phyloP scores from a whole-genome alignment of 2,797 vertebrate species.

The Triplophysa yarkandensis region DNA sequence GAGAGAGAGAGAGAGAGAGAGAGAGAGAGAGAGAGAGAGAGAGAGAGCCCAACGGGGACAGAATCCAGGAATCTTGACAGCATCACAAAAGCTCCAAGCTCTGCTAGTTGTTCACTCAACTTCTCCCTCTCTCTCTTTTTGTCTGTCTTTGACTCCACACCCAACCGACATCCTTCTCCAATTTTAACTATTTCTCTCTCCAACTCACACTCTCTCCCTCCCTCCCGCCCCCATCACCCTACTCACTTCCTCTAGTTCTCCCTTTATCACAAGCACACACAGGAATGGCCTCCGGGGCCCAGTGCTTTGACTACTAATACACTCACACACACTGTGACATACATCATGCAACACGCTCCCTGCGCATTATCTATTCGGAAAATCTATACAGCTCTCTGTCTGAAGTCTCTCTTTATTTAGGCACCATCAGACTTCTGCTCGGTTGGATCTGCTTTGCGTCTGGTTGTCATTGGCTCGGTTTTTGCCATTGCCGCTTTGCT shows the following conservation, averaged over 20 bases:
- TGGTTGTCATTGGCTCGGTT: slow-evolving; percentile 61
- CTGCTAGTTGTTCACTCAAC: slow-evolving; percentile 65
- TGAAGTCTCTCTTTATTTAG: slow-evolving; percentile 54
- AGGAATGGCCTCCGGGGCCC: slow-evolving; percentile 80
- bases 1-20: slow-evolving; percentile 53
- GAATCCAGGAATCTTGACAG: slow-evolving; percentile 75
- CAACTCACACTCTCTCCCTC: slow-evolving; percentile 46
- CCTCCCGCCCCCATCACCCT: slow-evolving; percentile 54
- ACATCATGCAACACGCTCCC: slow-evolving; percentile 65
- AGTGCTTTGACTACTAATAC: slow-evolving; percentile 79
- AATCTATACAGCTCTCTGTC: slow-evolving; percentile 65
- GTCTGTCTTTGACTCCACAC: slow-evolving; percentile 28
- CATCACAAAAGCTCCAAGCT: slow-evolving; percentile 74
- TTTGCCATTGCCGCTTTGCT: slow-evolving; percentile 53
- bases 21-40: slow-evolving; percentile 9
- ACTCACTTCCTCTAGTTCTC: slow-evolving; percentile 77
- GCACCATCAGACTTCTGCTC: slow-evolving; percentile 47
- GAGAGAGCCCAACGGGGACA: slow-evolving; percentile 70
- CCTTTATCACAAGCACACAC: slow-evolving; percentile 82
- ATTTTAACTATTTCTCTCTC: slow-evolving; percentile 38
- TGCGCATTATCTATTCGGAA: slow-evolving; percentile 66
- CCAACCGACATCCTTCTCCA: slow-evolving; percentile 60
- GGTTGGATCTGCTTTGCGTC: slow-evolving; percentile 58
- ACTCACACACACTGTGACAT: slow-evolving; percentile 59
- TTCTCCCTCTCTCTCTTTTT: slow-evolving; percentile 40